These are phyloP conservation scores for Myoxocephalus aenaeus DNA, from an alignment of 2,797 vertebrate species.

Conservation along the genomic window DNA sequence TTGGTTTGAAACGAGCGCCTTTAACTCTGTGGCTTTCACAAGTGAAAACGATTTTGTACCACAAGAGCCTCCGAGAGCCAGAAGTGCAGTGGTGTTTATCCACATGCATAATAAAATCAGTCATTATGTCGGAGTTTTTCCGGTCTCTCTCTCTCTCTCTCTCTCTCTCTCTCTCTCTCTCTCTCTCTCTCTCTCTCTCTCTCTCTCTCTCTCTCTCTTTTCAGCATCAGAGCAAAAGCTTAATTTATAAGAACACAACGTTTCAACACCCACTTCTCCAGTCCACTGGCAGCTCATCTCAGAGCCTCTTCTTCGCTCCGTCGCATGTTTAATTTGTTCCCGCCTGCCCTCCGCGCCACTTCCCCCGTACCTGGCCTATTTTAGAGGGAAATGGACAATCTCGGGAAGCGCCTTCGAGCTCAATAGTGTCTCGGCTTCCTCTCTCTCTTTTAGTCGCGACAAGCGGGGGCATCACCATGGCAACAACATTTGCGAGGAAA, in stretches of 20 bases:
- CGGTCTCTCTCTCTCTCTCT: constrained; percentile 1
- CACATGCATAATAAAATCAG: constrained; percentile 48
- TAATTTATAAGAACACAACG: constrained; percentile 56
- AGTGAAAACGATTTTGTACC: constrained; percentile 31
- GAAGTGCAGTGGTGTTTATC: constrained; percentile 42
- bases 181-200: background rate
- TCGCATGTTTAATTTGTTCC: constrained; percentile 60
- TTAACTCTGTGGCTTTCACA: constrained; percentile 1
- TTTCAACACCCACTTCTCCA: constrained; percentile 42
- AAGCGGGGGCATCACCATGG: constrained; percentile 76
- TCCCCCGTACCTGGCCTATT: constrained; percentile 51
- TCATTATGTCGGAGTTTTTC: constrained; percentile 40
- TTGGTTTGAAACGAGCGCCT: constrained; percentile 20
- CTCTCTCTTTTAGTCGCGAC: constrained; percentile 56
- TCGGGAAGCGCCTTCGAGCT: constrained; percentile 65
- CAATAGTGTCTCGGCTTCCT: constrained; percentile 55
- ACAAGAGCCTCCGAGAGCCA: constrained; percentile 17
- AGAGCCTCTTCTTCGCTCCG: constrained; percentile 42
- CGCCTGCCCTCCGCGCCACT: constrained; percentile 34
- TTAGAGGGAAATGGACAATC: constrained; percentile 67
- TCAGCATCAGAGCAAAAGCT: constrained; percentile 30
- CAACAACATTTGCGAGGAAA: constrained; percentile 70
- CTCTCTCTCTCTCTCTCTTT: constrained; percentile 2
- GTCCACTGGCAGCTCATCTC: constrained; percentile 47
- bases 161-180: no score